phyloP scores from a whole-genome alignment of 2,888 invertebrate genomes.

The Hololepta plana region DNA sequence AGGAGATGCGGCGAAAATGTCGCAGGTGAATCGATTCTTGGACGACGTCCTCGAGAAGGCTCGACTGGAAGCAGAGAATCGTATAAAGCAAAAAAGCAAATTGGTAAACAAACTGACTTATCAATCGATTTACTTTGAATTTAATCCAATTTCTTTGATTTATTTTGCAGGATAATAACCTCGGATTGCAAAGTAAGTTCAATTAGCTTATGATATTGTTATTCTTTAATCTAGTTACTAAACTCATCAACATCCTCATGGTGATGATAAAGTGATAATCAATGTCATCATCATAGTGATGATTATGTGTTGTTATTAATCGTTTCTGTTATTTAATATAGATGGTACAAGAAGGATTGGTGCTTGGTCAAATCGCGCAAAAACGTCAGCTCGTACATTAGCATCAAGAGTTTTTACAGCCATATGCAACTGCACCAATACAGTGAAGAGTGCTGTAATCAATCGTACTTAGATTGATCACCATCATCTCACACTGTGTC shows the following conservation, averaged over 20 bases:
- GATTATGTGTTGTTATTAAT: background rate
- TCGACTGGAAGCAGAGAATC: constrained; percentile 19
- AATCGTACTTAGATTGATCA: constrained; percentile 21
- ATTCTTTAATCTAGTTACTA: too few relatives aligned
- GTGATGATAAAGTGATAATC: background rate
- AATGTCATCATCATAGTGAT: background rate
- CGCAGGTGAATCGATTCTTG: constrained; percentile 24
- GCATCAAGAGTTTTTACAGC: constrained; percentile 26
- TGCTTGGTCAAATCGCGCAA: constrained; percentile 25
- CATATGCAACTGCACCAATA: constrained; percentile 28
- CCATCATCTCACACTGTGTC: too few relatives aligned
- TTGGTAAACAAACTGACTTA: constrained; percentile 15
- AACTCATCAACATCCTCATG: too few relatives aligned
- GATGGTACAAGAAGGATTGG: constrained; percentile 27
- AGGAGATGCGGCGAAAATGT: constrained; percentile 25
- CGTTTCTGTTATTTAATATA: constrained; percentile 13
- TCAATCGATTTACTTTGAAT: constrained; percentile 3
- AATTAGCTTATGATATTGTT: constrained; percentile 1
- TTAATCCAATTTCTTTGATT: constrained; percentile 4
- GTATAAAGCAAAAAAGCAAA: constrained; percentile 17
- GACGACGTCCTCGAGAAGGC: constrained; percentile 25
- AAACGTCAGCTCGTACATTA: constrained; percentile 24
- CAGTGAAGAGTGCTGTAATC: constrained; percentile 23
- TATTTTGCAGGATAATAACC: constrained; percentile 11
- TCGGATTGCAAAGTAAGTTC: constrained; percentile 23